phyloP scores from a whole-genome alignment of 2,113 vertebrate genomes.

The Zapornia atra region DNA sequence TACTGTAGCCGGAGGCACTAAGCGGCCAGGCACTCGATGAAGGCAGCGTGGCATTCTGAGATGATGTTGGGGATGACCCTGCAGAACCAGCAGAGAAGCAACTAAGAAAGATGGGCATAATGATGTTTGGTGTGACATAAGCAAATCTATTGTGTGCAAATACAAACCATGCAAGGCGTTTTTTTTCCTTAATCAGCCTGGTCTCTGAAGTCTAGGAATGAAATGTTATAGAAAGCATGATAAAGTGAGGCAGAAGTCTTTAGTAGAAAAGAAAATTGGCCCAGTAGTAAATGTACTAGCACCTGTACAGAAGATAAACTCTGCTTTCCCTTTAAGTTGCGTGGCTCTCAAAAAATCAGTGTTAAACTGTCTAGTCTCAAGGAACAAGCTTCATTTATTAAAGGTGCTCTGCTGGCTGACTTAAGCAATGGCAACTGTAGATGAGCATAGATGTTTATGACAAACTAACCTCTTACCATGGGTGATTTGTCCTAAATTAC shows the following conservation, averaged over 20 bases:
- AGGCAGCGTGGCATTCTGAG: slow-evolving; percentile 90
- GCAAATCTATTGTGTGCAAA: neutral
- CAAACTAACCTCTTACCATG: neutral
- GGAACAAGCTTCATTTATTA: neutral
- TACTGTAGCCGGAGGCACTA: slow-evolving; percentile 84
- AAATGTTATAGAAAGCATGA: slow-evolving; percentile 49
- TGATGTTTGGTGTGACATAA: slow-evolving; percentile 49
- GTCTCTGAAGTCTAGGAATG: slow-evolving; percentile 30
- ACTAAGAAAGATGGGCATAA: slow-evolving; percentile 65
- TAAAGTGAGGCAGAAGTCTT: neutral
- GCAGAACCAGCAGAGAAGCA: slow-evolving; percentile 74
- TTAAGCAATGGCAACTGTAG: slow-evolving; percentile 5
- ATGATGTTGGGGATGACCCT: slow-evolving; percentile 90
- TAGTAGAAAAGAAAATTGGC: slow-evolving; percentile 9
- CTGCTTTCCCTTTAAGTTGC: neutral
- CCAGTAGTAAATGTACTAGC: neutral
- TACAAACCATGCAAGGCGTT: slow-evolving; percentile 16
- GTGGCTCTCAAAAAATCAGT: neutral
- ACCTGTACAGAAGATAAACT: neutral
- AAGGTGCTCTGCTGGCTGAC: slow-evolving; percentile 2
- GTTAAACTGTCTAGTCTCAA: neutral
- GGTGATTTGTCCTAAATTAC: slow-evolving; percentile 13
- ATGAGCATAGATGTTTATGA: slow-evolving; percentile 1
- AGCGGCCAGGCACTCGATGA: slow-evolving; percentile 88
- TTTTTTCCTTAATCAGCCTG: neutral